These are phyloP conservation scores for Trimorus sp. DNA, from an alignment of 2,888 invertebrate species.

Conservation along the genomic window DNA sequence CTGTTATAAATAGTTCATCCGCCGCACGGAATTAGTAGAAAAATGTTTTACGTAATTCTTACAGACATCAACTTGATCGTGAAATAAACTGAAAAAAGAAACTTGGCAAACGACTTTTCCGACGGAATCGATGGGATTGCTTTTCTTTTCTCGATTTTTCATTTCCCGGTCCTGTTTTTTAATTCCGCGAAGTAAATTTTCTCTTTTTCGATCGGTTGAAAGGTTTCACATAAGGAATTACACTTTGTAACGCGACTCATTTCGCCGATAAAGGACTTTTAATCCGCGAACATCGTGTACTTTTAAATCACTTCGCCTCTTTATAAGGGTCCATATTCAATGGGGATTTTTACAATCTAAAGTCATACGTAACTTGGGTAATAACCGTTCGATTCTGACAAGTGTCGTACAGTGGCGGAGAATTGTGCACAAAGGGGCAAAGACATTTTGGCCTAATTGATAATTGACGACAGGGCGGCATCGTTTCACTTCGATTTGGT, in stretches of 20 bases:
- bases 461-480: constrained; percentile 1
- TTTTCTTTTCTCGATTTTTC: neutral
- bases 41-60: constrained; percentile 18
- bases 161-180: neutral
- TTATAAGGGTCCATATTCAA: neutral
- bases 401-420: too few species aligned
- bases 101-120: neutral
- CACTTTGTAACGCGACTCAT: constrained; percentile 25
- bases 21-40: neutral
- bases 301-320: constrained; percentile 14
- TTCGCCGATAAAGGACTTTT: constrained; percentile 9
- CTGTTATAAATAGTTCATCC: constrained; percentile 10
- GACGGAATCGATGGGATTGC: too few species aligned
- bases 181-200: constrained; percentile 1
- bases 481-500: neutral
- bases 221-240: constrained; percentile 12
- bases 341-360: too few species aligned
- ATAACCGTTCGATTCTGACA: too few species aligned
- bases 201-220: constrained; percentile 20
- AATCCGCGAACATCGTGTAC: constrained; percentile 4
- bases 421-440: neutral
- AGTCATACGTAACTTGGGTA: too few species aligned
- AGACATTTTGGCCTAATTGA: constrained; percentile 9
- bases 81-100: constrained; percentile 15
- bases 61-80: constrained; percentile 19